Base-by-base conservation (phyloP, 1,140 invertebrate genomes). In the Akabosia matsudoensis region DNA sequence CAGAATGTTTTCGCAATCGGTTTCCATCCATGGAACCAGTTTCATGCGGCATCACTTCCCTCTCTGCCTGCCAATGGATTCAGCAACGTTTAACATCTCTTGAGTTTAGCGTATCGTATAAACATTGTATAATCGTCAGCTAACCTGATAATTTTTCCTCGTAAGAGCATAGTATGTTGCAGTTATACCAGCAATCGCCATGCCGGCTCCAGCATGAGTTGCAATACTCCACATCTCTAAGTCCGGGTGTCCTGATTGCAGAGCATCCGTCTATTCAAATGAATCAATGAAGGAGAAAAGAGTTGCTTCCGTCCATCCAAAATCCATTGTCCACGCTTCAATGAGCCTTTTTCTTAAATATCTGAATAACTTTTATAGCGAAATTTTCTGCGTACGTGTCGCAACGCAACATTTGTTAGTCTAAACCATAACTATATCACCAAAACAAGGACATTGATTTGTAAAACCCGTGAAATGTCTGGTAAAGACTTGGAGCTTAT, bases 221-320 rank as follows among this genome's bases (percentile, higher is more conserved):
- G 54, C 76, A 51, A 76, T n/a, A 73, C 56, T 51, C 76, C 76
- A 76, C 76, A 76, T 76, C 31, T 10, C 51, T 67, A 34, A 31
- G 14, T 13, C n/a, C n/a, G n/a, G n/a, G n/a, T n/a, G n/a, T n/a
- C n/a, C n/a, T n/a, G n/a, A n/a, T n/a, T n/a, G n/a, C n/a, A n/a
- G n/a, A n/a, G n/a, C n/a, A n/a, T n/a, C n/a, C n/a, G n/a, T n/a
- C n/a, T n/a, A n/a, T n/a, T n/a, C n/a, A n/a, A n/a, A n/a, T n/a
- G n/a, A n/a, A n/a, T n/a, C n/a, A n/a, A n/a, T n/a, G n/a, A n/a
- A n/a, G n/a, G n/a, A n/a, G n/a, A n/a, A n/a, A n/a, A n/a, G n/a
- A n/a, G n/a, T n/a, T n/a, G n/a, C n/a, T n/a, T n/a, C n/a, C n/a
- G n/a, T n/a, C n/a, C n/a, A n/a, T n/a, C n/a, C n/a, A n/a, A n/a